Base-by-base conservation (phyloP, 2,113 vertebrate species). In the Fregata magnificens region DNA sequence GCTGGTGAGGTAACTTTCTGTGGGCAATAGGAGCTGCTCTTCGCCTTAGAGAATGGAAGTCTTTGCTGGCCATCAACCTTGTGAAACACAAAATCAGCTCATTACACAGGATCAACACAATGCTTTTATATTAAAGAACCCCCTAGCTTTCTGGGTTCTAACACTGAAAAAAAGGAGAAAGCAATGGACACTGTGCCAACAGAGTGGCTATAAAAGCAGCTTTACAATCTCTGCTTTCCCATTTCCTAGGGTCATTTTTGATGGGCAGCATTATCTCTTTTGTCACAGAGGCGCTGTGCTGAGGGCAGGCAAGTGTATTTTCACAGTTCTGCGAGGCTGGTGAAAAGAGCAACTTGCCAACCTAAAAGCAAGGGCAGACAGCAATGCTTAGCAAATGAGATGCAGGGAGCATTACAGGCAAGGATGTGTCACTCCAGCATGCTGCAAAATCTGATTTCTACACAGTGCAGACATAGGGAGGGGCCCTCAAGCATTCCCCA, bases 171-270 rank as follows among this genome's bases (percentile, higher is more conserved):
- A 65, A 58, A 10, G 4, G 22, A 87, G 50, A 91, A 94, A 96
- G 82, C 71, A 78, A 25, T 2, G 19, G 67, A 87, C 22, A 31
- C 9, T 8, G 59, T 66, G 90, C 74, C 89, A 95, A 83, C 38
- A 42, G 34, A 40, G 53, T 56, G n/a, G 94, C 87, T 80, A 88
- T 94, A 93, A 95, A 97, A 50, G 66, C 74, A 83, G 91, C 79
- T 94, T 97, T 85, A 95, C 89, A 87, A 21, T 69, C 85, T 86
- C 94, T 86, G 71, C 71, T 88, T 97, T 91, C 82, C 91, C 62
- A 73, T 95, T 95, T 95, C 82, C 78, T 82, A 80, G 89, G 89
- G 95, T 96, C 91, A 93, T 63, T 91, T 96, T 71, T 96, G 96
- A 97, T 63, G 82, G 91, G 78, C 74, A 90, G 71, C 89, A 78